Evolutionary conservation across 1,140 invertebrate species (phyloP).

Genomic region (Penaeus indicus): DNA sequence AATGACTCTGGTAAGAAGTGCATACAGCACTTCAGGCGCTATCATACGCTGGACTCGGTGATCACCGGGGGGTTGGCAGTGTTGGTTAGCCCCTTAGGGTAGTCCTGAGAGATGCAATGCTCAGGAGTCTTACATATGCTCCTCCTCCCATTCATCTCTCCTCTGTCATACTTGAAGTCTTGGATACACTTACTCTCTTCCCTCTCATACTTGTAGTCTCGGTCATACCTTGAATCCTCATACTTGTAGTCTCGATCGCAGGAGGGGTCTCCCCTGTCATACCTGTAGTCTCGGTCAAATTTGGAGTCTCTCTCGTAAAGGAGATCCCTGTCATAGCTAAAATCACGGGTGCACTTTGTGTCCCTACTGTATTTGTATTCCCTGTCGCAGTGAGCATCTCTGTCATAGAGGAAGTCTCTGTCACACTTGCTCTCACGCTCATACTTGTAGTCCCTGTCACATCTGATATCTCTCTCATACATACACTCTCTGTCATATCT

Average conservation of each 20-base stretch:
- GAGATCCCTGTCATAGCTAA: too few relatives aligned
- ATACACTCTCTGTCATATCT: conserved; percentile 1
- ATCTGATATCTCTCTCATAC: conserved; percentile 14
- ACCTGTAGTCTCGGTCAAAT: too few relatives aligned
- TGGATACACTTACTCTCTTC: conserved; percentile 38
- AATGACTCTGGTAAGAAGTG: conserved; percentile 49
- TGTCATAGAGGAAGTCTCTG: conserved; percentile 33
- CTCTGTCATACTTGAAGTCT: conserved; percentile 37
- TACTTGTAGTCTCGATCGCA: too few relatives aligned
- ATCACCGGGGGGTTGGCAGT: conserved; percentile 60
- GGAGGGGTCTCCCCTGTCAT: too few relatives aligned
- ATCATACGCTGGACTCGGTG: conserved; percentile 61
- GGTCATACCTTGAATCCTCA: background rate
- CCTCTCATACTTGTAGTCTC: conserved; percentile 13
- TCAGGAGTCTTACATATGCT: conserved; percentile 36
- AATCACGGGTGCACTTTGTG: too few relatives aligned
- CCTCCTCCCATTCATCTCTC: conserved; percentile 10
- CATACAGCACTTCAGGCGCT: conserved; percentile 57
- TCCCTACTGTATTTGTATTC: too few relatives aligned
- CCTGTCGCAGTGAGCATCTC: conserved; percentile 14
- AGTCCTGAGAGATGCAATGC: conserved; percentile 47
- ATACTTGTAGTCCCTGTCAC: conserved; percentile 41
- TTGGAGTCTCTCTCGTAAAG: too few relatives aligned
- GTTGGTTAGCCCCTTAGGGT: conserved; percentile 46
- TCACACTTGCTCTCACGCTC: conserved; percentile 35